Evolutionary conservation across 2,888 invertebrate genomes (phyloP), one percentile per base, ranked within the genome.

Genomic region (Cryptops parisi): DNA sequence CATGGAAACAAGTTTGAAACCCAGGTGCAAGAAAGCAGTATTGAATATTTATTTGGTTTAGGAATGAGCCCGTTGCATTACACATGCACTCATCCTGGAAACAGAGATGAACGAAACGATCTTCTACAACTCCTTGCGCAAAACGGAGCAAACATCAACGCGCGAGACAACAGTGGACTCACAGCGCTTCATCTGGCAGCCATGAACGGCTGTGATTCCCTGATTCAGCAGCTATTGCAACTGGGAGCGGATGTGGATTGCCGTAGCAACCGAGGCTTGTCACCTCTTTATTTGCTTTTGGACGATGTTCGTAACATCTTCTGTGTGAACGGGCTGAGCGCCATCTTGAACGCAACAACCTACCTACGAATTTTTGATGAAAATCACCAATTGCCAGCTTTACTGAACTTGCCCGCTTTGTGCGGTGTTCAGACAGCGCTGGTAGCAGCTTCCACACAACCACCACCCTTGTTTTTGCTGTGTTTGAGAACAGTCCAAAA

Each of bases 11-110:
- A n/a, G n/a, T n/a, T n/a, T n/a, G n/a, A n/a, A n/a, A n/a, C n/a
- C n/a, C n/a, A n/a, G n/a, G n/a, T n/a, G n/a, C n/a, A n/a, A n/a
- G n/a, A n/a, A n/a, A n/a, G n/a, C n/a, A n/a, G n/a, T n/a, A n/a
- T n/a, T n/a, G 12, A 43, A 43, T 43, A 43, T 43, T 43, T 43
- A n/a, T n/a, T n/a, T 17, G 9, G 6, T 17, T 43, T 17, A 49
- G 50, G 50, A 24, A 21, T 6, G 22, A 50, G 40, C 6, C 39
- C 50, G 6, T 41, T 50, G 6, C 50, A 50, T 21, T 40, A 50
- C 50, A 26, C 26, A 2, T 50, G 50, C 40, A 50, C 15, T 22
- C 17, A 40, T 21, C 4, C 12, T 22, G 6, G 39, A 9, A 12
- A 5, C 21, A 12, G 23, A 15, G 22, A 40, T 15, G 41, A 50